Conservation (phyloP, 2,113 vertebrate genomes). For the Zosterops lateralis region DNA sequence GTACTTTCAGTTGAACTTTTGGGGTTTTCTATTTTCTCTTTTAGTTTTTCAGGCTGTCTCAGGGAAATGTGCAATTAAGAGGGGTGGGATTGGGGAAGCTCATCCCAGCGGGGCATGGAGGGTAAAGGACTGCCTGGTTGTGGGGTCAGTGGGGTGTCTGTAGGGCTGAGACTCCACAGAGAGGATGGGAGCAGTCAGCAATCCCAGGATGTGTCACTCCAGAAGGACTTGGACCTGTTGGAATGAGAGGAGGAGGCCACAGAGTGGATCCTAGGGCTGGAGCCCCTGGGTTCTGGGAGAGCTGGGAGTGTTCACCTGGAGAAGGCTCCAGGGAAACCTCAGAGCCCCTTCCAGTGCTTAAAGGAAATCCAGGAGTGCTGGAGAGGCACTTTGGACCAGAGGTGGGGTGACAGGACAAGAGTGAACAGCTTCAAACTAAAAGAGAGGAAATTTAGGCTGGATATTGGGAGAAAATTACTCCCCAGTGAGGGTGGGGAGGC, state of each 20-base stretch:
- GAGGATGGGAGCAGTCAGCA: not conserved
- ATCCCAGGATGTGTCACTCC: not conserved
- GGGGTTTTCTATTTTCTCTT: not conserved
- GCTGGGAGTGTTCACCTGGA: not conserved
- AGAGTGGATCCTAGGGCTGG: not conserved
- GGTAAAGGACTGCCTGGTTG: not conserved
- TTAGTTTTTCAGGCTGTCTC: not conserved
- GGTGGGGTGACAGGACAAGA: not conserved
- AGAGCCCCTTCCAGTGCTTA: not conserved
- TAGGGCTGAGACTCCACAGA: not conserved
- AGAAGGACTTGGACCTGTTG: not conserved
- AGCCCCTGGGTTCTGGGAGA: not conserved
- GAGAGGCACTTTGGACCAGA: not conserved
- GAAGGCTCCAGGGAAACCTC: not conserved
- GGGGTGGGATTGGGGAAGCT: not conserved
- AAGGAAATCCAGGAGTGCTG: not conserved
- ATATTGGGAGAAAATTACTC: not conserved
- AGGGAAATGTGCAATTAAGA: not conserved
- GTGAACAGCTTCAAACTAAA: not conserved
- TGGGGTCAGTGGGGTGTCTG: not conserved
- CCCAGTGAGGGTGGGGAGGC: not conserved
- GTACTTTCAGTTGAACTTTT: not conserved
- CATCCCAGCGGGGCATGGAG: accelerated
- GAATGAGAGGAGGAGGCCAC: not conserved
- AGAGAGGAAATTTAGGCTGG: not conserved